A percentile compares a stretch with the other conserved stretches of the same genome.
These are phyloP conservation scores for Oreochromis grahami DNA, from an alignment of 2,797 vertebrate species.

Conservation along the genomic window DNA sequence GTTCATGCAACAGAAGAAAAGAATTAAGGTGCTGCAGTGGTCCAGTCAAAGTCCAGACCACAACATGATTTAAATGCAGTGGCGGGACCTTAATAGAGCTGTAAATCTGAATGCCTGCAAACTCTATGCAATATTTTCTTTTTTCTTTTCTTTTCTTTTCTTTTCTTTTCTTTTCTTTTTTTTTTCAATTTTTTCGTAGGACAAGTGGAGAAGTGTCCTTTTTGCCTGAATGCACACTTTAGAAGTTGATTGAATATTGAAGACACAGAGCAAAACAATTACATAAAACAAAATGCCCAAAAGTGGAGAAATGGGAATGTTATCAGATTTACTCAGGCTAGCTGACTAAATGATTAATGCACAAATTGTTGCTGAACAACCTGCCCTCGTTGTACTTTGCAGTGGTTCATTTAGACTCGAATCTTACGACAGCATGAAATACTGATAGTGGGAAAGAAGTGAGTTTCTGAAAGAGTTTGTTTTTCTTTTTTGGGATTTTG, in stretches of 20 bases:
- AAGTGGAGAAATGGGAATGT: not conserved
- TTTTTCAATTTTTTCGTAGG: not conserved
- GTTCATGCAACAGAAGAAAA: not conserved
- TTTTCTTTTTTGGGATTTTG: constrained; percentile 50
- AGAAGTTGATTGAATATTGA: constrained; percentile 35
- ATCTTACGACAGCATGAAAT: not conserved
- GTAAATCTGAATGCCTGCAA: not conserved
- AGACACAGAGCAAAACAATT: not conserved
- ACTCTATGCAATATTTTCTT: not conserved
- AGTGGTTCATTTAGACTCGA: not conserved
- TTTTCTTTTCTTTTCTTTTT: not conserved
- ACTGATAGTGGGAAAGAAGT: not conserved
- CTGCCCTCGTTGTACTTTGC: not conserved
- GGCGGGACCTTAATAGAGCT: not conserved
- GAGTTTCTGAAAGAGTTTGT: constrained; percentile 11
- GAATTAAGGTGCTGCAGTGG: not conserved
- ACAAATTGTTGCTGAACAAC: not conserved
- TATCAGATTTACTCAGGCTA: not conserved
- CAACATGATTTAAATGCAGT: not conserved
- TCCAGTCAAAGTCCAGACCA: not conserved
- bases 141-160: not conserved
- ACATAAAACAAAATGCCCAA: not conserved
- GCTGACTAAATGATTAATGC: not conserved
- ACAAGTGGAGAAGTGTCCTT: not conserved
- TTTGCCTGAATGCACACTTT: not conserved